Base-by-base conservation (phyloP, 2,113 vertebrate species). In the Fregetta grallaria region DNA sequence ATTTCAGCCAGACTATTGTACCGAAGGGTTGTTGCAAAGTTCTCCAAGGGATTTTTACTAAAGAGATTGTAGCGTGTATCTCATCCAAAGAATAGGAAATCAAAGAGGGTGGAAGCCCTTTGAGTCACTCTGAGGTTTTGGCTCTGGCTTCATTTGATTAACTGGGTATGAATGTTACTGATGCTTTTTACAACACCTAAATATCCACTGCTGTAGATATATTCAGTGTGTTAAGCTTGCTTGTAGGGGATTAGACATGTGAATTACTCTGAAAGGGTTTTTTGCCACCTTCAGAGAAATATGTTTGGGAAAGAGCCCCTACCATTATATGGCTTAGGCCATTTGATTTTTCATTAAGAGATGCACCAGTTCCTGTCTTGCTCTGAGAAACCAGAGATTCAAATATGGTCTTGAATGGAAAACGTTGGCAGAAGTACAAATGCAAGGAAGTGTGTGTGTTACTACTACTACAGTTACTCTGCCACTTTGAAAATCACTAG, bases 41-140 rank as follows among this genome's bases (percentile, higher is more conserved):
- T 81, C 95, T 95, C 96, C 32, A 62, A 94, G 95, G 94, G 55
- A 47, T 94, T 94, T 96, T 94, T 80, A 73, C 50, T 66, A 11
- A 82, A 70, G 80, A 92, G 83, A 44, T 58, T 68, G 62, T 70
- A 90, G 70, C 2, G 5, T 75, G 29, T 45, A 73, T 92, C 84
- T 95, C 66, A 26, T 91, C 56, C 73, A 58, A 91, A 94, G 81
- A 75, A 82, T 4, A 85, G 62, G 40, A 96, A 96, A 89, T 91
- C 91, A 87, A 86, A 91, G 77, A 62, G 56, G 49, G 13, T 62
- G 30, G 78, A 96, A 95, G 42, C 50, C 89, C 62, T 92, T 62
- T 76, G 80, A 96, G 81, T 78, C 56, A 29, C 55, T 86, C 74
- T 92, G 91, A 94, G 92, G 91, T 95, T 97, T 95, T 96, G 88